phyloP scores from a whole-genome alignment of 2,888 invertebrate species.

The Eupithecia subfuscata region DNA sequence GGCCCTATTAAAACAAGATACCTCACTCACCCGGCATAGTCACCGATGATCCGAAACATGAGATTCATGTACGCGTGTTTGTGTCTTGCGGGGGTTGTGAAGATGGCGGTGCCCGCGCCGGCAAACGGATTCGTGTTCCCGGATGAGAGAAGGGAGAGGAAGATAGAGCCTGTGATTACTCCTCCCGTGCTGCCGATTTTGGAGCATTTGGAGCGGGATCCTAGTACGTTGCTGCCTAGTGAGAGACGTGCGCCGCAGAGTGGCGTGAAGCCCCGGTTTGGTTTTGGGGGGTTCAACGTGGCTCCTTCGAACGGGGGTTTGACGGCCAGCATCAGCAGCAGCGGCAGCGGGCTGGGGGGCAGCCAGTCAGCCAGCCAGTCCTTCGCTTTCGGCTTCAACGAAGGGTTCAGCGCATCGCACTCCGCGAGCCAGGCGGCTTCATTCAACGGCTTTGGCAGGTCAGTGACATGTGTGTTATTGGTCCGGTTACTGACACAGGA shows the following conservation, averaged over 20 bases:
- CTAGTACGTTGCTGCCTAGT: constrained; percentile 73
- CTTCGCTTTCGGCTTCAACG: constrained; percentile 78
- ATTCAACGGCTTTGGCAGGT: constrained; percentile 79
- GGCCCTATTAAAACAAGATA: constrained; percentile 82
- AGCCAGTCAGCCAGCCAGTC: constrained; percentile 80
- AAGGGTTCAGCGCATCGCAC: constrained; percentile 80
- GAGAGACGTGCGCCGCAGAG: constrained; percentile 52
- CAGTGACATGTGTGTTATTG: constrained; percentile 48
- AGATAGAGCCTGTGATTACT: constrained; percentile 75
- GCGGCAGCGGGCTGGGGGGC: constrained; percentile 69
- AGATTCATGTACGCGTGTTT: constrained; percentile 69
- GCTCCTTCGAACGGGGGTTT: constrained; percentile 74
- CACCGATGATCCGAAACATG: constrained; percentile 69
- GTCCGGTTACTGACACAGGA: constrained; percentile 24
- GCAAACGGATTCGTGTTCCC: constrained; percentile 72
- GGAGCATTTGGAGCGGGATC: constrained; percentile 80
- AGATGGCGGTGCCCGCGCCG: constrained; percentile 61
- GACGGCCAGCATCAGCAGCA: constrained; percentile 76
- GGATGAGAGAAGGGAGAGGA: constrained; percentile 65
- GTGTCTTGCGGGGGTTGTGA: constrained; percentile 57
- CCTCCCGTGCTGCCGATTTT: constrained; percentile 79
- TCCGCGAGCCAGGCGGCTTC: constrained; percentile 79
- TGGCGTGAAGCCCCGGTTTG: constrained; percentile 67
- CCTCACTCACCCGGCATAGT: constrained; percentile 69
- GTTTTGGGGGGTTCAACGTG: constrained; percentile 74